Percentiles rank a stretch among this genome's conserved stretches.
phyloP scores from a whole-genome alignment of 2,113 vertebrate species.

The Circaetus gallicus region DNA sequence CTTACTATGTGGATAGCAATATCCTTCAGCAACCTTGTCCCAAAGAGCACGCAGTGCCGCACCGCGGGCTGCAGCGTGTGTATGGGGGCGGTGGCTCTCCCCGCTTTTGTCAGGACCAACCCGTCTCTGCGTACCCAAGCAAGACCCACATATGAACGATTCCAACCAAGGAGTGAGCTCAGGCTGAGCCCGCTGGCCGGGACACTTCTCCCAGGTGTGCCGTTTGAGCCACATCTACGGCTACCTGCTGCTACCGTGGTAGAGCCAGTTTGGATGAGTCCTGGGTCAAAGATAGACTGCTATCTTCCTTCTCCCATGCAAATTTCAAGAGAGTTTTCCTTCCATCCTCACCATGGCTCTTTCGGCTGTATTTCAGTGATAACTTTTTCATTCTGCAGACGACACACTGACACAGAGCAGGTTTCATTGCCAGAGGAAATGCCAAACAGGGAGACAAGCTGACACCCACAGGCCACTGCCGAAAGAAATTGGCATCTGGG shows the following conservation, averaged over 20 bases:
- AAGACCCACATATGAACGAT: rapidly evolving
- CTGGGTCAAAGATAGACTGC: rapidly evolving
- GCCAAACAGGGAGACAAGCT: not conserved
- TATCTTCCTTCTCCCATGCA: not conserved
- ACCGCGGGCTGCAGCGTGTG: rapidly evolving
- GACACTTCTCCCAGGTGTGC: not conserved
- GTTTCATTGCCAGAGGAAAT: not conserved
- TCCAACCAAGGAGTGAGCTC: not conserved
- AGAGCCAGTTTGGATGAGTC: not conserved
- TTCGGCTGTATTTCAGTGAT: not conserved
- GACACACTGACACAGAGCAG: not conserved
- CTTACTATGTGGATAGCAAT: too few species aligned
- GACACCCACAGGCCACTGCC: not conserved
- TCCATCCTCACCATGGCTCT: not conserved
- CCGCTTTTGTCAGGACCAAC: too few species aligned
- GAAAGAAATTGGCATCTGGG: not conserved
- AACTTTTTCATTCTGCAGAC: not conserved
- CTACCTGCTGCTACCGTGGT: rapidly evolving
- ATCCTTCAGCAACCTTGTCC: not conserved
- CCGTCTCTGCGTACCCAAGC: rapidly evolving
- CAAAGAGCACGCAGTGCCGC: rapidly evolving
- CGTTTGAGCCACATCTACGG: not conserved
- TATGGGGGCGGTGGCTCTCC: too few species aligned
- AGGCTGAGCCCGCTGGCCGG: not conserved
- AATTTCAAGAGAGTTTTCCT: not conserved